Conservation (phyloP, 1,140 invertebrate genomes). For the Druon quercuslanigerum region DNA sequence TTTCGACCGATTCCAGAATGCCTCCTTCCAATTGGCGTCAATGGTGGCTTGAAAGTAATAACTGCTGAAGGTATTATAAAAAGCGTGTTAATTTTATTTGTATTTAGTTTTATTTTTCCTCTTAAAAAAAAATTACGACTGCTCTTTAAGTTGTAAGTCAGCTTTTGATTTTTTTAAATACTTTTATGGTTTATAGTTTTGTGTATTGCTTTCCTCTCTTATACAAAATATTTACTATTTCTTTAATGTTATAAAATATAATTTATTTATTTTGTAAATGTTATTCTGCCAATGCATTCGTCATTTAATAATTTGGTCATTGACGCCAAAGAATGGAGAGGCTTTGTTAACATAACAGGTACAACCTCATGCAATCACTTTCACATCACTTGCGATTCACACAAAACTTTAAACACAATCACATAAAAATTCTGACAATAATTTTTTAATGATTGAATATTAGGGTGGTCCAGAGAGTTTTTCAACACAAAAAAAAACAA, state of each 20-base stretch:
- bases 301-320: slow-evolving; percentile 5
- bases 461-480: too few species aligned
- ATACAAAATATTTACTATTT: not conserved
- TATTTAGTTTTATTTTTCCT: slow-evolving; percentile 15
- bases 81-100: slow-evolving; percentile 13
- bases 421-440: slow-evolving; percentile 15
- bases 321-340: slow-evolving; percentile 31
- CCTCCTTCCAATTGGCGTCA: slow-evolving; percentile 1
- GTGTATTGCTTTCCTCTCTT: slow-evolving; percentile 18
- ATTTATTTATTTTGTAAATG: too few species aligned
- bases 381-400: slow-evolving; percentile 19
- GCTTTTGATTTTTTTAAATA: not conserved
- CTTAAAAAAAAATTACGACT: not conserved
- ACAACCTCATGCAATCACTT: slow-evolving; percentile 8
- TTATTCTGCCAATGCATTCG: slow-evolving; percentile 15
- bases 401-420: slow-evolving; percentile 28
- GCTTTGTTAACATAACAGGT: slow-evolving; percentile 14
- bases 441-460: too few species aligned
- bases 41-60: slow-evolving; percentile 17
- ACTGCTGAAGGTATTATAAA: slow-evolving; percentile 25
- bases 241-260: not conserved
- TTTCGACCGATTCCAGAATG: slow-evolving; percentile 1
- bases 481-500: too few species aligned
- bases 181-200: slow-evolving; percentile 22
- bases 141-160: not conserved